Conservation (phyloP, 2,888 invertebrate species). For the Aphidius colemani region DNA sequence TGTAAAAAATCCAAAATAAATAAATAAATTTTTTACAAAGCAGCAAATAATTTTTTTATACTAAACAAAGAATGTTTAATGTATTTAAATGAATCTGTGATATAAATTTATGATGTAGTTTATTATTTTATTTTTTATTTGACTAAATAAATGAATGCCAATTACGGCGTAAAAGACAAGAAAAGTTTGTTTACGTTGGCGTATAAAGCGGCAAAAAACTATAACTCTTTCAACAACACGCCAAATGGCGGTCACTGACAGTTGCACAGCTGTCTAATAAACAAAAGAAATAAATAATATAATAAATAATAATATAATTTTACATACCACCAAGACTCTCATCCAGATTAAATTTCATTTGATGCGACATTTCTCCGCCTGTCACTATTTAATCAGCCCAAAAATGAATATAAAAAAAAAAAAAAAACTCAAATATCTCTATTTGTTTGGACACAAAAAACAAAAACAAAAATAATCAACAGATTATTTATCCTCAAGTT, state of each 20-base stretch:
- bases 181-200: constrained; percentile 41
- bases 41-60: too few relatives aligned
- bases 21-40: too few relatives aligned
- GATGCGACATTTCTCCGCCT: constrained; percentile 45
- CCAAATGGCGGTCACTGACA: constrained; percentile 51
- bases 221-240: constrained; percentile 32
- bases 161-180: constrained; percentile 38
- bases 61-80: too few relatives aligned
- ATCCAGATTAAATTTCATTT: constrained; percentile 49
- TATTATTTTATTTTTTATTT: too few relatives aligned
- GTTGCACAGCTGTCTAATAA: constrained; percentile 42
- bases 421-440: not conserved
- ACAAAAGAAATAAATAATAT: constrained; percentile 1
- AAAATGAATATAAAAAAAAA: too few relatives aligned
- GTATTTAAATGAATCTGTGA: too few relatives aligned
- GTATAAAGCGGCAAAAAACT: constrained; percentile 4
- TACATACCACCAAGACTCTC: constrained; percentile 54
- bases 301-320: constrained; percentile 4
- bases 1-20: too few relatives aligned
- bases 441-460: constrained; percentile 19
- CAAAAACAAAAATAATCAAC: constrained; percentile 18
- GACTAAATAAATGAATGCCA: constrained; percentile 14
- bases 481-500: not conserved
- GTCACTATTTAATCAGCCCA: constrained; percentile 5
- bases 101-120: too few relatives aligned